Percentiles rank a stretch among this genome's conserved stretches.
Evolutionary conservation across 2,888 invertebrate species (phyloP).

Genomic region (Apotomis turbidana): DNA sequence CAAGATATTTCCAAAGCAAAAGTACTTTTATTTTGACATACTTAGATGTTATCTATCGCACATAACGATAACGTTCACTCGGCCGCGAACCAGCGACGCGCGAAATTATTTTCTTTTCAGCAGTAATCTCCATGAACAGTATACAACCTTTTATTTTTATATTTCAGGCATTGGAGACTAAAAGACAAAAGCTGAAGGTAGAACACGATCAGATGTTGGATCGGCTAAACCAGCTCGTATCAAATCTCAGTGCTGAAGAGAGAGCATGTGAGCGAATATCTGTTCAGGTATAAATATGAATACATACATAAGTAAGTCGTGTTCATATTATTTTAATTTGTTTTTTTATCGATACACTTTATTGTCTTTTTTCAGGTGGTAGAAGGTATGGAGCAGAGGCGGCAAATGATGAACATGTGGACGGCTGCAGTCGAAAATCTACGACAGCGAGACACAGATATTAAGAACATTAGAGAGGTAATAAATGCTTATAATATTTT

Average conservation of each 20-base stretch:
- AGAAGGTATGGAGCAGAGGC: conserved; percentile 86
- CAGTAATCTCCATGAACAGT: not conserved
- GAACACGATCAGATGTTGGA: conserved; percentile 78
- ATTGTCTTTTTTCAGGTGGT: conserved; percentile 60
- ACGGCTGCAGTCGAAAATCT: conserved; percentile 87
- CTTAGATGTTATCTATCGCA: not conserved
- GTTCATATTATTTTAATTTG: no score
- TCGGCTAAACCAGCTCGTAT: conserved; percentile 72
- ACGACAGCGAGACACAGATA: conserved; percentile 87
- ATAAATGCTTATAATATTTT: no score
- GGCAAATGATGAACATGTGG: conserved; percentile 89
- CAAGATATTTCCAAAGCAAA: conserved; percentile 88
- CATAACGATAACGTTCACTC: no score
- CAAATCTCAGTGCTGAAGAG: conserved; percentile 76
- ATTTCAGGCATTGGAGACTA: conserved; percentile 70
- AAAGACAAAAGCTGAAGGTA: conserved; percentile 72
- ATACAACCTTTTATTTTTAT: not conserved
- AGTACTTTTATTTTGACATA: conserved; percentile 53
- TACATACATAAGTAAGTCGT: not conserved
- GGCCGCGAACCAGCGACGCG: no score
- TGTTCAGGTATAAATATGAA: conserved; percentile 61
- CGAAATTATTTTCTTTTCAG: no score
- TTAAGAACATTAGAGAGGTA: conserved; percentile 82
- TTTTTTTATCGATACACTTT: no score
- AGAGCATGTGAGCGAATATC: conserved; percentile 79